A percentile compares a stretch with the other conserved stretches of the same genome.
phyloP scores from a whole-genome alignment of 2,888 invertebrate genomes.

The Pyrocoelia pectoralis region DNA sequence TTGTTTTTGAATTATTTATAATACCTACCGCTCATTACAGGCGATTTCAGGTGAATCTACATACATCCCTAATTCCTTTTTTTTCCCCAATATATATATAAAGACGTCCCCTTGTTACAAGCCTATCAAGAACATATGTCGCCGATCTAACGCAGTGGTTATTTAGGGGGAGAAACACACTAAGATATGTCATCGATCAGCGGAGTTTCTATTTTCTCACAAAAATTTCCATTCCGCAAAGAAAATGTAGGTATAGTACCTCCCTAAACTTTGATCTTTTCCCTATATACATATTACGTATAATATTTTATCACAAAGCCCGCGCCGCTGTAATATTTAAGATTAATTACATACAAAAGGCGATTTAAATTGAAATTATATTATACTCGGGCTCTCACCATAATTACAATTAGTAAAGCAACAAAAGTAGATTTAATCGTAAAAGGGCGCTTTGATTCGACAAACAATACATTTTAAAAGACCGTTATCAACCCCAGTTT shows the following conservation, averaged over 20 bases:
- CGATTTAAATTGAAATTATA: conserved; percentile 23
- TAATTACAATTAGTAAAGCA: conserved; percentile 46
- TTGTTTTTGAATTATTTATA: conserved; percentile 10
- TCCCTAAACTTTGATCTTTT: not conserved
- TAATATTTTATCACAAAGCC: not conserved
- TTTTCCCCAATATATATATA: conserved; percentile 19
- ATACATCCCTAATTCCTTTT: too few relatives aligned
- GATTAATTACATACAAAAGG: conserved; percentile 24
- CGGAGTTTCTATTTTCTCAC: too few relatives aligned
- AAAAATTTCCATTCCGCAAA: too few relatives aligned
- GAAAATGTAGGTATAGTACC: too few relatives aligned
- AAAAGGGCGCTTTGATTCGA: conserved; percentile 43
- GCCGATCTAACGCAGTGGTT: conserved; percentile 58
- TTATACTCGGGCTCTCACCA: conserved; percentile 22
- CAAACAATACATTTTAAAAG: conserved; percentile 25
- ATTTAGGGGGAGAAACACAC: conserved; percentile 42
- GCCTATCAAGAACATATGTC: conserved; percentile 60
- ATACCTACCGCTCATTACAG: not conserved
- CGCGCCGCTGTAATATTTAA: conserved; percentile 6
- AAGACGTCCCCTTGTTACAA: conserved; percentile 53
- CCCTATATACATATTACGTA: not conserved
- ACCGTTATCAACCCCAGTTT: conserved; percentile 41
- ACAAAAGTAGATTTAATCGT: conserved; percentile 54
- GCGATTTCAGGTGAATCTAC: not conserved
- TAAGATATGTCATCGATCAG: conserved; percentile 37